Base-by-base conservation (phyloP, 2,797 vertebrate genomes). In the Bucorvus abyssinicus region DNA sequence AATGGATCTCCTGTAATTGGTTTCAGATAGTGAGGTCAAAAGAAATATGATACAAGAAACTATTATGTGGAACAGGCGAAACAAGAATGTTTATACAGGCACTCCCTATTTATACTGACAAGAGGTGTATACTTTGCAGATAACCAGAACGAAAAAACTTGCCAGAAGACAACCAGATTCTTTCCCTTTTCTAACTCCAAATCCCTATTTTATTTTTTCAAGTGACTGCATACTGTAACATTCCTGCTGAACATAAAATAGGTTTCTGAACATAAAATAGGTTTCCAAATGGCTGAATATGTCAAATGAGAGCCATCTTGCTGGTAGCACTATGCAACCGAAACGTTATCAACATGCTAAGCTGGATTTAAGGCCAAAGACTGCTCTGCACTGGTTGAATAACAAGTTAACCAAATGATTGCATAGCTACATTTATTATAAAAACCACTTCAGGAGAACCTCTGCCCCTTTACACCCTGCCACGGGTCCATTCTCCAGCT, bases 1-100 rank as follows among this genome's bases (percentile, higher is more conserved):
- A 99, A 99, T 99, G 99, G 99, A 99, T 99, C 98, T 98, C 98
- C 97, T 98, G 98, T 99, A 99, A 99, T 99, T 99, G 99, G 99
- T 99, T 99, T 99, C 99, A 99, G 99, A 99, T 99, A 99, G 99
- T 96, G 97, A 98, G 99, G 99, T 99, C 98, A 98, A 98, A 98
- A 98, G 99, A 99, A 99, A 99, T 98, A 98, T 94, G 98, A 99
- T 99, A 99, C 98, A 97, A 98, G 98, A 98, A 98, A 98, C 98
- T 98, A 98, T 99, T 99, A 99, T 98, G 98, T 98, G 98, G 98
- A 99, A 98, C 97, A 98, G 98, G 96, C 98, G 97, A 99, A 99
- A 99, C 98, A 98, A 98, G 98, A 99, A 99, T 99, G 99, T 99
- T 99, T 99, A 99, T 98, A 99, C 98, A 99, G 98, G 98, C 98